Evolutionary conservation across 2,113 vertebrate genomes (phyloP).

Genomic region (Desmodus rotundus): DNA sequence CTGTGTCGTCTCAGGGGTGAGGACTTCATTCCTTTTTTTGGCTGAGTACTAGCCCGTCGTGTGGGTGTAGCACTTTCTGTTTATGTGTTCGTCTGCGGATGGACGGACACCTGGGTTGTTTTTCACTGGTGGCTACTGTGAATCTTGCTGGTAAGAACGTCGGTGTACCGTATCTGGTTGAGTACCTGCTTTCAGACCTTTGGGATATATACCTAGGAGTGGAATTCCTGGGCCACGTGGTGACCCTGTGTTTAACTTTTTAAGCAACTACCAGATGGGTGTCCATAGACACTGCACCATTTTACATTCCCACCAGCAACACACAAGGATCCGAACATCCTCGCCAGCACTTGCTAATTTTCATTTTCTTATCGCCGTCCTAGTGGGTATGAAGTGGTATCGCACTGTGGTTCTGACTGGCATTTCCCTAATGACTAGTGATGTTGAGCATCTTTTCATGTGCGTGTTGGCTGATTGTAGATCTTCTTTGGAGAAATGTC

Average conservation of each 20-base stretch:
- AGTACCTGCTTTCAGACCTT: background rate
- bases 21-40: background rate
- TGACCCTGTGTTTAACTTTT: background rate
- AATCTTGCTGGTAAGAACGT: background rate
- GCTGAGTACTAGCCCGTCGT: background rate
- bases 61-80: rapidly evolving
- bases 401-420: background rate
- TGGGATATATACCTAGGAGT: background rate
- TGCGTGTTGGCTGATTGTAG: background rate
- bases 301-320: too few relatives aligned
- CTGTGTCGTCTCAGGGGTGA: background rate
- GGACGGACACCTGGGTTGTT: background rate
- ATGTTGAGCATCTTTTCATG: background rate
- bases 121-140: background rate
- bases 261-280: background rate
- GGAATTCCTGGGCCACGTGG: background rate
- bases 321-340: background rate
- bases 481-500: background rate
- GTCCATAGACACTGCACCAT: background rate
- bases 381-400: background rate
- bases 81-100: background rate
- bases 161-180: background rate
- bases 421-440: background rate
- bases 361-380: background rate
- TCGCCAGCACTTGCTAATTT: background rate